Conservation (phyloP, 2,888 invertebrate genomes). For the Cryptus viduatorius region DNA sequence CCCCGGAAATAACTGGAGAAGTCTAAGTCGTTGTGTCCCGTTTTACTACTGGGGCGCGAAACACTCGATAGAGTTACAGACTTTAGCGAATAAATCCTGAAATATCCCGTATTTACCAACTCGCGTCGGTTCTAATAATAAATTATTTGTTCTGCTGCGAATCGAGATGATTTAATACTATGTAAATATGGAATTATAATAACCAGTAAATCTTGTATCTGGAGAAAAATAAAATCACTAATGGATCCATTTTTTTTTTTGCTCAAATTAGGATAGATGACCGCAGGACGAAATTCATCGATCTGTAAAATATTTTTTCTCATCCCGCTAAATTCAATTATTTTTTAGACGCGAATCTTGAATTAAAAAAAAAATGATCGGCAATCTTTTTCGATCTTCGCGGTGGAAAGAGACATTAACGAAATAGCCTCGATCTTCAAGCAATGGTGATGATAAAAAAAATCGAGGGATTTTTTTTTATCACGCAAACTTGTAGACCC, state of each 20-base stretch:
- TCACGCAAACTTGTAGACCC: background rate
- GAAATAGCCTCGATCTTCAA: background rate
- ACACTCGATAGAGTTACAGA: background rate
- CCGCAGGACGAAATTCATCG: background rate
- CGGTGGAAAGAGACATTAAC: background rate
- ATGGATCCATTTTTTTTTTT: background rate
- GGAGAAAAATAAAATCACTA: background rate
- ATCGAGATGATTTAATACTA: background rate
- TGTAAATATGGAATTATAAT: background rate
- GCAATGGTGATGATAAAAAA: conserved; percentile 6
- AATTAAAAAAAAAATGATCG: background rate
- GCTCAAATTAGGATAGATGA: background rate
- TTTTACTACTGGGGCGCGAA: background rate
- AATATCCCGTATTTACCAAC: background rate
- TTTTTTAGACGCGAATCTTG: background rate
- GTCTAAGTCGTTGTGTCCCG: conserved; percentile 11
- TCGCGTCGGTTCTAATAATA: background rate
- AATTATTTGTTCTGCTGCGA: background rate
- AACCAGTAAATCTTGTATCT: background rate
- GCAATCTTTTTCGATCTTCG: background rate
- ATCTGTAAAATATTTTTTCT: background rate
- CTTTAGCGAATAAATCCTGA: background rate
- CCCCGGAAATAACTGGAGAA: conserved; percentile 24
- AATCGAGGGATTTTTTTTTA: conserved; percentile 5
- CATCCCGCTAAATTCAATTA: background rate